Conservation (phyloP, 92 coral and sea anemone species). For the Phymanthus crucifer region DNA sequence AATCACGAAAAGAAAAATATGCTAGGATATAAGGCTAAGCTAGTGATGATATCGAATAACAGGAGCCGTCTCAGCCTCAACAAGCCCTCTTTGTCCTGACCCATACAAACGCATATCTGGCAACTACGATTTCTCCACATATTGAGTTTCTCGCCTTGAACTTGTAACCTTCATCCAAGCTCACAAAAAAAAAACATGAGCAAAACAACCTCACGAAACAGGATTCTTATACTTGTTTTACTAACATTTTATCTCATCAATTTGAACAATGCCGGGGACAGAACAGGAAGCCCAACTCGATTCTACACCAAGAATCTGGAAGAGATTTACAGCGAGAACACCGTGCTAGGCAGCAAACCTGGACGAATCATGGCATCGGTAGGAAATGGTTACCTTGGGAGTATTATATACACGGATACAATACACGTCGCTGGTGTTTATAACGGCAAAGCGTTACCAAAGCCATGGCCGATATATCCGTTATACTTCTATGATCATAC, state of each 20-base stretch:
- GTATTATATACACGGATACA: conserved; percentile 67
- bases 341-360: conserved; percentile 64
- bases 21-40: not conserved
- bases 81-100: not conserved
- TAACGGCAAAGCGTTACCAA: conserved; percentile 67
- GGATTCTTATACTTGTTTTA: not conserved
- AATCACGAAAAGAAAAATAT: not conserved
- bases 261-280: conserved; percentile 13
- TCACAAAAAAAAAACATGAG: not conserved
- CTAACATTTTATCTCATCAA: not conserved
- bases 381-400: conserved; percentile 78
- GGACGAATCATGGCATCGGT: conserved; percentile 77
- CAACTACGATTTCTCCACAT: not conserved
- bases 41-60: not conserved
- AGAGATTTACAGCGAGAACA: conserved; percentile 42
- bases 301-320: conserved; percentile 60
- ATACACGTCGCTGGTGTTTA: conserved; percentile 73
- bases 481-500: conserved; percentile 66
- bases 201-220: not conserved
- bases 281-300: conserved; percentile 42
- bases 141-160: not conserved
- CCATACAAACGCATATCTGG: not conserved
- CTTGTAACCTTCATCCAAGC: not conserved
- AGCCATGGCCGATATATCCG: conserved; percentile 60
- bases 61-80: not conserved